Evolutionary conservation across 53 echinoderm and acorn worm genomes (phyloP), one percentile per base, ranked within the genome.

Genomic region (Echinometra lucunter): DNA sequence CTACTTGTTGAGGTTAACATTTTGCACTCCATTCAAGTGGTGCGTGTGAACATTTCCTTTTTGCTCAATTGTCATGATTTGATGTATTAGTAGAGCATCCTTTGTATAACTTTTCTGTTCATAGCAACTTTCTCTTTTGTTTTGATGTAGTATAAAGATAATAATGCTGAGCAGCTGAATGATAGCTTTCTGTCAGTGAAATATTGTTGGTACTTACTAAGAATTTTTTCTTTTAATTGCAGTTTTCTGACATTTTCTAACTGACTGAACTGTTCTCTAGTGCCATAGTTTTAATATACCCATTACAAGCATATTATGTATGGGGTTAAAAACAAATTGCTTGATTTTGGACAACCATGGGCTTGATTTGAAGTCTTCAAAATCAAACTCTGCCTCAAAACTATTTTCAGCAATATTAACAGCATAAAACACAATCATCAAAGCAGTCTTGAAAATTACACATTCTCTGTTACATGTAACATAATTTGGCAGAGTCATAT

Each of bases 81-180:
- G 1, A 19, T 19, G 37, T 16, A 38, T n/a, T n/a, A 6, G 42
- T 23, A 42, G 19, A 37, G 21, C 40, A 38, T 40, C 19, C n/a
- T 75, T 75, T 21, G 40, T 40, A 15, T 78, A 4, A 21, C 63
- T 63, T 85, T 49, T 49, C 49, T 85, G 85, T 42, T 81, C 30
- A 85, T 45, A 85, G 27, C 49, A 74, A 25, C 85, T 47, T 53
- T 47, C 35, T 85, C 19, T 85, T 47, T 49, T 49, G 6, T 49
- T n/a, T n/a, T 12, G 16, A 37, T 49, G n/a, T 44, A 23, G 42
- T 81, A 8, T 42, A 44, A 42, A 81, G 8, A 42, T 44, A 53
- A 49, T 49, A 49, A 85, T 30, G 9, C 85, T 85, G 37, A 47
- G 85, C 85, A 85, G 85, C 85, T 85, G 85, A 85, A 42, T 78